Base-by-base conservation (phyloP, 2,888 invertebrate genomes). In the Leuctra nigra region DNA sequence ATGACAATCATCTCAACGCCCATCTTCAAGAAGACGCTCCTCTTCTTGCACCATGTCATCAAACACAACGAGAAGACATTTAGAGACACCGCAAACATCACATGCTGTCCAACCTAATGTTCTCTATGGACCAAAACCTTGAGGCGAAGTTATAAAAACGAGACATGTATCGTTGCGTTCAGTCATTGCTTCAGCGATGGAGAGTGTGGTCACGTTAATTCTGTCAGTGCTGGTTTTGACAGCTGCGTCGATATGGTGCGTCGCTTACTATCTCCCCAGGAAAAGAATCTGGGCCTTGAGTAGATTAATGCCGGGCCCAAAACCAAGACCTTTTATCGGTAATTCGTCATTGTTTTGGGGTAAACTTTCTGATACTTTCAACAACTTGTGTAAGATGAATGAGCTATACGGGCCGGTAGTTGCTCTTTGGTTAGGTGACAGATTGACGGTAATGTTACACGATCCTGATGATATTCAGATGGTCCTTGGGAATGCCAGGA, bases 391-490 rank as follows among this genome's bases (percentile, higher is more conserved):
- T 6, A 29, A 25, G 4, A 14, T 48, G 25, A 29, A 18, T 25
- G 33, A 4, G 4, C 29, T 29, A 11, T 48, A 48, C 14, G 48
- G 48, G 16, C 33, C 24, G 16, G 33, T 33, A 11, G 48, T 48
- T n/a, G 4, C 29, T 9, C 4, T 48, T 2, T 48, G 48, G 48
- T 2, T 48, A 20, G 48, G 48, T 4, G 29, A 25, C n/a, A 6
- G 16, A 14, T 25, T 48, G 20, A 7, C 14, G 1, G 48, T 48
- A 4, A n/a, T 48, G 29, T 14, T 48, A 23, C 2, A 14, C 2
- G 48, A 48, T 33, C 48, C 48, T 25, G 48, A 48, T 6, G 48
- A 48, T 16, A 25, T 48, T 14, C 48, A 48, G 29, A 2, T 14
- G 4, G 33, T 48, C 2, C 29, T 48, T 16, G 48, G 48, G 4